Percentiles rank a stretch among this genome's conserved stretches.
These are phyloP conservation scores for Cavia aperea DNA, from an alignment of 2,113 vertebrate genomes.

Conservation along the genomic window DNA sequence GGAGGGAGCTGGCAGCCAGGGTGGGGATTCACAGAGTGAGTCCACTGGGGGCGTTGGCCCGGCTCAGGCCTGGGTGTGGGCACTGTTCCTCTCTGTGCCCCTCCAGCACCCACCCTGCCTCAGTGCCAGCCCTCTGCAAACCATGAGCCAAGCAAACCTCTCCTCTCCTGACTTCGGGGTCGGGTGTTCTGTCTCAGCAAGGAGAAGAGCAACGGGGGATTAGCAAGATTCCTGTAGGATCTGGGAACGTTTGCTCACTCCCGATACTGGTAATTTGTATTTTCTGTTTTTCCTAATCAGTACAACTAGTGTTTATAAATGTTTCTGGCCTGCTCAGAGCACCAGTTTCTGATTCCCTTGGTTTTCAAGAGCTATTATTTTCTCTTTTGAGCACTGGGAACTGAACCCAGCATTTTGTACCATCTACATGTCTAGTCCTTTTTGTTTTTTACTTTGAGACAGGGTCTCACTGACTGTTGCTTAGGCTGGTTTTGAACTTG, in stretches of 20 bases:
- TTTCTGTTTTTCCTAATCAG: neutral
- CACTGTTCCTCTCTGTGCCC: neutral
- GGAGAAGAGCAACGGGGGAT: neutral
- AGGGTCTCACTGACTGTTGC: neutral
- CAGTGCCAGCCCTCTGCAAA: neutral
- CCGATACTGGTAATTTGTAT: neutral
- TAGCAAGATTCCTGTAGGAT: neutral
- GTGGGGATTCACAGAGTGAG: too few relatives aligned
- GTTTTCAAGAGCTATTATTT: neutral
- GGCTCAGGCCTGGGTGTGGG: neutral
- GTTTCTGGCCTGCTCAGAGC: neutral
- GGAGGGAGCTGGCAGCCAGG: too few relatives aligned
- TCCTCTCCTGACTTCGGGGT: neutral
- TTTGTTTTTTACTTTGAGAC: neutral
- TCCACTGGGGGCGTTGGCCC: neutral
- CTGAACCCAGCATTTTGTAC: neutral
- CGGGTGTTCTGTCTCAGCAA: neutral
- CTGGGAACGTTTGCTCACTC: too few relatives aligned
- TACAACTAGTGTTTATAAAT: neutral
- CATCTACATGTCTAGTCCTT: neutral
- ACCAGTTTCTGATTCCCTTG: neutral
- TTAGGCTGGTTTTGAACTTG: neutral
- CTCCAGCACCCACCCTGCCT: too few relatives aligned
- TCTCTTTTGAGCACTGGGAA: neutral
- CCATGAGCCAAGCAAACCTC: neutral